A percentile compares a stretch with the other conserved stretches of the same genome.
Evolutionary conservation across 2,797 vertebrate genomes (phyloP).

Genomic region (Onychomys arenicola): DNA sequence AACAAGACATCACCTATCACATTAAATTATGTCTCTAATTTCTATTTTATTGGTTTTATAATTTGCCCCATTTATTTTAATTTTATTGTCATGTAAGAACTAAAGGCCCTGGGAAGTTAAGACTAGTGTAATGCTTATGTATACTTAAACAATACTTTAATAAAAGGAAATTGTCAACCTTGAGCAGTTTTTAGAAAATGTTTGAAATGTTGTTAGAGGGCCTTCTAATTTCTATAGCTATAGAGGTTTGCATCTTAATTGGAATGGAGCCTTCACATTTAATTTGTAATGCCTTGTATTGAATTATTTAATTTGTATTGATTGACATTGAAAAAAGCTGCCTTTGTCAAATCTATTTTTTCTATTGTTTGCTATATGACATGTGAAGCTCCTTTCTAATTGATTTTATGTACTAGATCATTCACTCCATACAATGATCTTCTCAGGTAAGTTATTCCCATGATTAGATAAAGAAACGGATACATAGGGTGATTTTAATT

Average conservation of each 20-base stretch:
- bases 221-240: neutral
- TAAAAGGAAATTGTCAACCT: neutral
- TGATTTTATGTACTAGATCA: neutral
- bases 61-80: neutral
- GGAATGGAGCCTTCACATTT: neutral
- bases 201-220: constrained; percentile 1
- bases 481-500: neutral
- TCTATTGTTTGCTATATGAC: neutral
- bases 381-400: neutral
- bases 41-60: constrained; percentile 44
- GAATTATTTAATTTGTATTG: neutral
- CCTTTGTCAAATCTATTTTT: neutral
- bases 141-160: constrained; percentile 31
- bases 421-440: neutral
- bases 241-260: neutral
- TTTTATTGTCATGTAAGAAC: constrained; percentile 7
- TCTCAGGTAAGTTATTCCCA: neutral
- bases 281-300: neutral
- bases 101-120: neutral
- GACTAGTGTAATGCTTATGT: neutral
- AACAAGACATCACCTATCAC: neutral
- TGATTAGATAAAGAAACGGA: neutral
- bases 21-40: constrained; percentile 51
- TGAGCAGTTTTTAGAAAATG: neutral
- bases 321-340: neutral